phyloP scores from a whole-genome alignment of 2,113 vertebrate species.

The Cochlearius cochlearius region DNA sequence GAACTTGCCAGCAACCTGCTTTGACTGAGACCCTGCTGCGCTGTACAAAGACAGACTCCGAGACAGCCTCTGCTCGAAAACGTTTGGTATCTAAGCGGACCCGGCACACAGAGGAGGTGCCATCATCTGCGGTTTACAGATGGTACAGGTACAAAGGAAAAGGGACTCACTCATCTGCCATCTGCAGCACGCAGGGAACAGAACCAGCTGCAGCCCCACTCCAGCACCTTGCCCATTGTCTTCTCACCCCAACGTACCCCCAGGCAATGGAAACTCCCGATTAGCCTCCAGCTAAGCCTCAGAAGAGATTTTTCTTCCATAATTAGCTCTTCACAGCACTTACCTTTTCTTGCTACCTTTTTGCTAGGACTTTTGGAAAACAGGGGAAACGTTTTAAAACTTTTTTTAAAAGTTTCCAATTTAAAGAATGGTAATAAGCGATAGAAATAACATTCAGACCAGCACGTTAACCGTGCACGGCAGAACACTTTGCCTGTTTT shows the following conservation, averaged over 20 bases:
- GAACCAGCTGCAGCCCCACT: background rate
- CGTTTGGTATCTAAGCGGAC: background rate
- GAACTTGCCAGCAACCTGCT: background rate
- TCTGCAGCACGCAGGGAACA: background rate
- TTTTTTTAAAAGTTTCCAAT: background rate
- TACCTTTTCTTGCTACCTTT: background rate
- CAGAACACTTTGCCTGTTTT: background rate
- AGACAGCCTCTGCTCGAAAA: background rate
- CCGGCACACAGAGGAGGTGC: background rate
- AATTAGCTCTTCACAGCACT: background rate
- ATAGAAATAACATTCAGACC: background rate
- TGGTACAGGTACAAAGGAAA: background rate
- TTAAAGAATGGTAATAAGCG: background rate
- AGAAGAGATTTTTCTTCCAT: background rate
- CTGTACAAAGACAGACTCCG: background rate
- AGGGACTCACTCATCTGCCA: background rate
- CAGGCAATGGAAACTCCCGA: background rate
- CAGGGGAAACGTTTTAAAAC: background rate
- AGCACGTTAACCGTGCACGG: background rate
- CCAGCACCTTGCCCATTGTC: background rate
- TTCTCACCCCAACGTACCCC: background rate
- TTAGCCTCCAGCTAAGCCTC: background rate
- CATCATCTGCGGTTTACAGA: background rate
- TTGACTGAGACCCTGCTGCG: background rate
- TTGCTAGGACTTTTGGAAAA: background rate